These are phyloP conservation scores for Rugalucina vietnamica DNA, from an alignment of 2,888 invertebrate genomes.

Conservation along the genomic window DNA sequence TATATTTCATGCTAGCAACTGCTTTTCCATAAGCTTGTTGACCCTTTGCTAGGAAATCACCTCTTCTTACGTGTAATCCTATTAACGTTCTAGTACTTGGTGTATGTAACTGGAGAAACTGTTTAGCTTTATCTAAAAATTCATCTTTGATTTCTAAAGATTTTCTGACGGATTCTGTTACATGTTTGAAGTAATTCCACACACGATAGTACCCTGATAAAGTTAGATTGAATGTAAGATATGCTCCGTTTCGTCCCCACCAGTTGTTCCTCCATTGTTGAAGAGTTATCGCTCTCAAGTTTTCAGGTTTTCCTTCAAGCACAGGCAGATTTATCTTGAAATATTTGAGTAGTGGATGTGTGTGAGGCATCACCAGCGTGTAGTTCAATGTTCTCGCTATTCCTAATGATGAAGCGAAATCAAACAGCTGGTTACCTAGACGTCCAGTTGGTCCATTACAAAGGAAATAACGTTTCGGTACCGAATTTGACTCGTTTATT, in stretches of 20 bases:
- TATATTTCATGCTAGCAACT: background rate
- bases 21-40: background rate
- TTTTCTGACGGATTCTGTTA: background rate
- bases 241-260: background rate
- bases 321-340: background rate
- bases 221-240: background rate
- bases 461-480: background rate
- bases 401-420: no score
- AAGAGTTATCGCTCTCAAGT: background rate
- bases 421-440: background rate
- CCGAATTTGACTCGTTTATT: no score
- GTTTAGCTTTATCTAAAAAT: background rate
- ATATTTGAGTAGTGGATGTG: background rate
- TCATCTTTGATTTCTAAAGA: background rate
- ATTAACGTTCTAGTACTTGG: background rate
- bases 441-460: background rate
- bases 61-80: background rate
- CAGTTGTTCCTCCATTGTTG: background rate
- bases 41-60: background rate
- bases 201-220: background rate
- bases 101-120: background rate
- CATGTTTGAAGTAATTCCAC: background rate
- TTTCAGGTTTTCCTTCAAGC: background rate
- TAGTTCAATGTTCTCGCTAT: background rate
- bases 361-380: no score